Evolutionary conservation across 2,888 invertebrate genomes (phyloP).

Genomic region (Lithophane leautieri): DNA sequence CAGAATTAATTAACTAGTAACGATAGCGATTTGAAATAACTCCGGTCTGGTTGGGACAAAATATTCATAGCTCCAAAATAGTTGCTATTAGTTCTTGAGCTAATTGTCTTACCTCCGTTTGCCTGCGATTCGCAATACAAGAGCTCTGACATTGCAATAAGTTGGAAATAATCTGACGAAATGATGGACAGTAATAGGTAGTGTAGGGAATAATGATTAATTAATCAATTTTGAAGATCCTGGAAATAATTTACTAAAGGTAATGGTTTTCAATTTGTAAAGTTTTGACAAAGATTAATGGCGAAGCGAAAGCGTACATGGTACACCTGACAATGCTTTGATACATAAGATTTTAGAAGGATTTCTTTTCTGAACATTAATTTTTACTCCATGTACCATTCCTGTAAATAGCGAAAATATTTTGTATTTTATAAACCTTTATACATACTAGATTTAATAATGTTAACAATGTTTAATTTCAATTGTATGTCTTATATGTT

Average conservation of each 20-base stretch:
- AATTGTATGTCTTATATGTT: background rate
- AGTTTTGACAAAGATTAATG: conserved; percentile 74
- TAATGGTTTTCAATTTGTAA: conserved; percentile 73
- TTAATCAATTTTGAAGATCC: conserved; percentile 52
- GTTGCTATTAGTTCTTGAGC: background rate
- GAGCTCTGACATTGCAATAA: background rate
- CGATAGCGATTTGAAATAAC: background rate
- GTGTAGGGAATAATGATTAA: conserved; percentile 33
- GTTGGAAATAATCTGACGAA: conserved; percentile 8
- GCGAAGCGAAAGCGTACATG: conserved; percentile 66
- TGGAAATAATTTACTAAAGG: conserved; percentile 58
- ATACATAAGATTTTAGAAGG: conserved; percentile 5
- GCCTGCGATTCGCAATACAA: background rate
- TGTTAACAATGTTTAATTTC: too few relatives aligned
- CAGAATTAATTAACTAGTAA: conserved; percentile 14
- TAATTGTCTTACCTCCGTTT: background rate
- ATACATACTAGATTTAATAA: too few relatives aligned
- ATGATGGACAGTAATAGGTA: conserved; percentile 9
- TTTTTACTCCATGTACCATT: background rate
- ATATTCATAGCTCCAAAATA: background rate
- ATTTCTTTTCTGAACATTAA: background rate
- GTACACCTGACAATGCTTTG: conserved; percentile 42
- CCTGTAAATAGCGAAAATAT: background rate
- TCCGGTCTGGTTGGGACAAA: background rate
- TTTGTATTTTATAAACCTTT: too few relatives aligned